These are phyloP conservation scores for Prionailurus bengalensis DNA, from an alignment of 2,113 vertebrate species.

Conservation along the genomic window DNA sequence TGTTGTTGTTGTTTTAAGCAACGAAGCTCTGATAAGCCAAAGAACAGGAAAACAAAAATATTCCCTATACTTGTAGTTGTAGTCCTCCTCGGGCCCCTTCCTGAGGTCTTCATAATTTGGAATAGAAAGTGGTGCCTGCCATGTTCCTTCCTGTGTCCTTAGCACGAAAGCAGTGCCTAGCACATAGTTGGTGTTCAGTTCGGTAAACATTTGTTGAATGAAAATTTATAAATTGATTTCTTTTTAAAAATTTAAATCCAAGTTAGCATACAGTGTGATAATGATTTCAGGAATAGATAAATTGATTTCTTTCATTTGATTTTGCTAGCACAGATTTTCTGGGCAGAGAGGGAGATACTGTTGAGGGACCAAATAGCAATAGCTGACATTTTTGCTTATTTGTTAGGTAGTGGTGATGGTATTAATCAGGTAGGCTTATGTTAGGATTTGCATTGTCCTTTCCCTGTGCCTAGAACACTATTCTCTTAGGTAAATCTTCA, in stretches of 20 bases:
- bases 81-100: neutral
- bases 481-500: neutral
- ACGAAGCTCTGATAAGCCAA: neutral
- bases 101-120: neutral
- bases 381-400: neutral
- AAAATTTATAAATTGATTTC: neutral
- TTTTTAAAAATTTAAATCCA: neutral
- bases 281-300: too few species aligned
- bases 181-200: neutral
- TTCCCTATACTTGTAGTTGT: neutral
- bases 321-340: neutral
- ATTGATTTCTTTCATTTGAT: neutral
- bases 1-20: neutral
- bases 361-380: neutral
- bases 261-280: too few species aligned
- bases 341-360: neutral
- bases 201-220: slow-evolving; percentile 5
- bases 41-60: neutral
- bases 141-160: neutral
- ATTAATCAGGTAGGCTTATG: neutral
- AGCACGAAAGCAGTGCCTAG: neutral
- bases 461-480: neutral
- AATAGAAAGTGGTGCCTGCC: neutral
- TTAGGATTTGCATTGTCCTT: neutral
- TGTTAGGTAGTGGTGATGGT: neutral